Percentiles rank a stretch among this genome's conserved stretches.
Conservation (phyloP, 2,113 vertebrate genomes). For the Gallinago media region DNA sequence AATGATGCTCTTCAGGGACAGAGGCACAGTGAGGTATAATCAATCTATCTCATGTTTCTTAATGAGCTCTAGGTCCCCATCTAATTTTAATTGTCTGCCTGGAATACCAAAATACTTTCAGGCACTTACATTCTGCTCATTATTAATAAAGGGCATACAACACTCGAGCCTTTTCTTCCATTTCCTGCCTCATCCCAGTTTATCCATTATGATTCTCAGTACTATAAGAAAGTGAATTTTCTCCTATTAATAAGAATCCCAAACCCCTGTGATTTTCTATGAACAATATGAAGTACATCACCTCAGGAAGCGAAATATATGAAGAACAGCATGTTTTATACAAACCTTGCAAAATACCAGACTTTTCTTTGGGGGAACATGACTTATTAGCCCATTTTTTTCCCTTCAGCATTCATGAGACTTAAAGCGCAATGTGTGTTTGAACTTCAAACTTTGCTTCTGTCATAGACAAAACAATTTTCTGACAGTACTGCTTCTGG, state of each 20-base stretch:
- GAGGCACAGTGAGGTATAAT: not conserved
- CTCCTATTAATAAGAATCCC: not conserved
- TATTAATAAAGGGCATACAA: conserved; percentile 27
- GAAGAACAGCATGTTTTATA: not conserved
- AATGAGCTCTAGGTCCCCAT: conserved; percentile 23
- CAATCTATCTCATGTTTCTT: conserved; percentile 45
- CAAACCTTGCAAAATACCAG: not conserved
- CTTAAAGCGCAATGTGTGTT: not conserved
- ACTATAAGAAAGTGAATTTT: not conserved
- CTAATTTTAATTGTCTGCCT: conserved; percentile 52
- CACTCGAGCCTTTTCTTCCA: not conserved
- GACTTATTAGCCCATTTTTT: not conserved
- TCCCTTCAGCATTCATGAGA: not conserved
- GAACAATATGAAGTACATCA: not conserved
- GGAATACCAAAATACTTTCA: conserved; percentile 32
- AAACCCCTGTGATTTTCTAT: not conserved
- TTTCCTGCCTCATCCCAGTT: not conserved
- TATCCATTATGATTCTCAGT: not conserved
- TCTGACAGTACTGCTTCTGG: not conserved
- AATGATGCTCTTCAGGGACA: not conserved
- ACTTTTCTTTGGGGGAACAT: not conserved
- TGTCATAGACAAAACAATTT: not conserved
- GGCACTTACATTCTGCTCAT: conserved; percentile 11
- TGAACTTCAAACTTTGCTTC: not conserved
- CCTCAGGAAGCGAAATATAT: not conserved